phyloP scores from a whole-genome alignment of 2,113 vertebrate species.

The Chunga burmeisteri region DNA sequence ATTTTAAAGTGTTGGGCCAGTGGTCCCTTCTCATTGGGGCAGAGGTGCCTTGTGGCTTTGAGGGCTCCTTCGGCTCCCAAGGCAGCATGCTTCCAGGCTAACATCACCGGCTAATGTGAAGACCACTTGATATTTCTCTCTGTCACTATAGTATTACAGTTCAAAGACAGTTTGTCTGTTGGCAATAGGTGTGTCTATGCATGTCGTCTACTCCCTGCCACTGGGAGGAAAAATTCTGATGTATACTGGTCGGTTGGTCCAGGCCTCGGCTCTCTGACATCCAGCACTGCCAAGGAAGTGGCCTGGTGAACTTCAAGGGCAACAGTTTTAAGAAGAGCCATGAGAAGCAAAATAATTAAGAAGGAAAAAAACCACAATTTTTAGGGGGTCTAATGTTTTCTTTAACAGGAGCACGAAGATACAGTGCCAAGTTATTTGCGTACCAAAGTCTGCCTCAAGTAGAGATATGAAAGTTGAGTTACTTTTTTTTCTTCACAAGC shows the following conservation, averaged over 20 bases:
- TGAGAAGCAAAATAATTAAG: not conserved
- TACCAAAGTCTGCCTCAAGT: not conserved
- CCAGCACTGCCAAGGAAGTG: not conserved
- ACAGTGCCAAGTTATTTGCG: not conserved
- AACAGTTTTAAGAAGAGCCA: not conserved
- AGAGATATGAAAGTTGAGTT: not conserved
- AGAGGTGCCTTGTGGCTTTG: rapidly evolving
- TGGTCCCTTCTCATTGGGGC: not conserved
- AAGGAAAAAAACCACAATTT: not conserved
- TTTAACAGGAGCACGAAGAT: not conserved
- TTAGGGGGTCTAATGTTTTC: not conserved
- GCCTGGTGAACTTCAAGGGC: not conserved
- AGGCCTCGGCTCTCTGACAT: not conserved
- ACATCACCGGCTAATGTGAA: not conserved
- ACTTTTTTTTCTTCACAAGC: not conserved
- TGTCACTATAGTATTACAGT: not conserved
- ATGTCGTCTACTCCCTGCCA: not conserved
- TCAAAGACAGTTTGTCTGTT: not conserved
- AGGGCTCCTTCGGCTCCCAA: rapidly evolving
- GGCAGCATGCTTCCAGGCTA: not conserved
- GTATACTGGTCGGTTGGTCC: rapidly evolving
- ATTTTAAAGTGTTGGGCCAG: not conserved
- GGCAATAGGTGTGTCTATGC: rapidly evolving
- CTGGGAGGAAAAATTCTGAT: rapidly evolving
- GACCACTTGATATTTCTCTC: not conserved